Base-by-base conservation (phyloP, 2,113 vertebrate species). In the Isichthys henryi region DNA sequence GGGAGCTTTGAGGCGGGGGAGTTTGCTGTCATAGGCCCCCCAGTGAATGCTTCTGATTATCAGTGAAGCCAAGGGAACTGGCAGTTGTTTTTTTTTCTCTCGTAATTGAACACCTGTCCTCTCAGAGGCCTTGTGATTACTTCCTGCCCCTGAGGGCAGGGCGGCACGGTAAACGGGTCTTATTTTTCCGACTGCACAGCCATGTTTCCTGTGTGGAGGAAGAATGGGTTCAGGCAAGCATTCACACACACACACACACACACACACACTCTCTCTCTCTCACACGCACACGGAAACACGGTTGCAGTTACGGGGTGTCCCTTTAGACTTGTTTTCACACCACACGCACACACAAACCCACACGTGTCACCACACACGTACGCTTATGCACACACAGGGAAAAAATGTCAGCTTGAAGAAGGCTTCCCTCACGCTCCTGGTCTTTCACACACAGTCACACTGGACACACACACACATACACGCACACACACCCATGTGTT, bases 31-130 rank as follows among this genome's bases (percentile, higher is more conserved):
- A 10, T 46, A 19, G n/a, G 87, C 10, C 87, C 56, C 56, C 62
- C 70, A 39, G 19, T 4, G 10, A 84, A 58, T 11, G 52, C 21
- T 27, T 27, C 45, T 52, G 27, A 80, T 89, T 49, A 46, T 77
- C 89, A 43, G 43, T 2, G 83, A 87, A 43, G 85, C 56, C 0
- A 31, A 21, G 84, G 84, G 49, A 90, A 77, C 56, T 87, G 88
- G 85, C 80, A 84, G 91, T 89, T 89, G 90, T 89, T 35, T 49
- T 88, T 52, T 52, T 43, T 2, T 39, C 39, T 39, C 62, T 70
- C 35, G 17, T 56, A 13, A 50, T 82, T 43, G 92, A 94, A 93
- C 93, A 95, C 94, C 94, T 95, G 94, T 91, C 94, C 88, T 94
- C 91, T 93, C 92, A 92, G 92, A 91, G 87, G 82, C 91, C 92